These are phyloP conservation scores for Sialis lutaria DNA, from an alignment of 2,888 invertebrate genomes.

Conservation along the genomic window DNA sequence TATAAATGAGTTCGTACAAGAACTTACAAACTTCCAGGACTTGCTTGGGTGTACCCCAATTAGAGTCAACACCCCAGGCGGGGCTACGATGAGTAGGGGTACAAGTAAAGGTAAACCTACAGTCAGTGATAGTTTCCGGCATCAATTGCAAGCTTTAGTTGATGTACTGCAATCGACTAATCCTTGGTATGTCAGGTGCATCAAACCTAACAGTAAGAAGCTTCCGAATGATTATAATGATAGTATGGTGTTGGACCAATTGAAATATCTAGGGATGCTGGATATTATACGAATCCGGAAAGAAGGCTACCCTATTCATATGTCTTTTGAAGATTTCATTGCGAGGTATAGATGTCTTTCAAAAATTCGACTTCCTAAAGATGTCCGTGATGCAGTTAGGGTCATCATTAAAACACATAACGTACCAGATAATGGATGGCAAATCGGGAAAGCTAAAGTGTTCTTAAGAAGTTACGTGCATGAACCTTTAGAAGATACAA, in stretches of 20 bases:
- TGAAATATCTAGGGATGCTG: slow-evolving; percentile 81
- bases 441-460: slow-evolving; percentile 72
- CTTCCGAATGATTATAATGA: slow-evolving; percentile 63
- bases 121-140: slow-evolving; percentile 75
- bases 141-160: slow-evolving; percentile 73
- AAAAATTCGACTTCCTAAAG: slow-evolving; percentile 27
- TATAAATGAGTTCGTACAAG: slow-evolving; percentile 65
- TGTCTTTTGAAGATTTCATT: slow-evolving; percentile 59
- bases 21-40: slow-evolving; percentile 39
- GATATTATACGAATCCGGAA: slow-evolving; percentile 82
- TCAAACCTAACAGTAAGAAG: slow-evolving; percentile 80
- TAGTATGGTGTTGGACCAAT: slow-evolving; percentile 66
- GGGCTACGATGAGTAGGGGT: slow-evolving; percentile 53
- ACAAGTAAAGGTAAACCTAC: slow-evolving; percentile 81
- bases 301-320: slow-evolving; percentile 79
- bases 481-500: slow-evolving; percentile 65
- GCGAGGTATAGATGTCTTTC: slow-evolving; percentile 58
- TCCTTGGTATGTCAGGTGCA: slow-evolving; percentile 86
- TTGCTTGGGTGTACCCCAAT: slow-evolving; percentile 19
- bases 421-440: slow-evolving; percentile 65
- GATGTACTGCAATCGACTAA: slow-evolving; percentile 80
- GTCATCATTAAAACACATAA: slow-evolving; percentile 42
- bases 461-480: slow-evolving; percentile 69
- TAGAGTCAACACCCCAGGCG: slow-evolving; percentile 17
- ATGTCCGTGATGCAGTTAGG: slow-evolving; percentile 26